phyloP scores from a whole-genome alignment of 2,797 vertebrate genomes.

The Malacoraja senta region DNA sequence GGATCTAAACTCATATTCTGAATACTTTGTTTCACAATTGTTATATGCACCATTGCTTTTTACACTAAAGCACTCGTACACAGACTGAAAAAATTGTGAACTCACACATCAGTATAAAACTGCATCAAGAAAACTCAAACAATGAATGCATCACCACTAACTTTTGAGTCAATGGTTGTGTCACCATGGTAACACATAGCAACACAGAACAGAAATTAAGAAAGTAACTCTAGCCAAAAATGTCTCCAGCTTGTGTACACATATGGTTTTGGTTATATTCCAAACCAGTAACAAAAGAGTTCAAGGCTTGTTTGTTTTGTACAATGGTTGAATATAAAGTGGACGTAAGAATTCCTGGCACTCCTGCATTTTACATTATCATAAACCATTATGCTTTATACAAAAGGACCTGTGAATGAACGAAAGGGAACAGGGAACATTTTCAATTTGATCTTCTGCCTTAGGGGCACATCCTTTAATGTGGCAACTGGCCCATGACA shows the following conservation, averaged over 20 bases:
- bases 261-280: background rate
- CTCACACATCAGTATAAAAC: too few relatives aligned
- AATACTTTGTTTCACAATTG: too few relatives aligned
- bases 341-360: background rate
- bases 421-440: background rate
- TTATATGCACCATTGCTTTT: too few relatives aligned
- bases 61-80: too few relatives aligned
- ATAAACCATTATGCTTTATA: constrained; percentile 22
- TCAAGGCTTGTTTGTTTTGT: background rate
- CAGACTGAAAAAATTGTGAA: too few relatives aligned
- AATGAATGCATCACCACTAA: too few relatives aligned
- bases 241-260: background rate
- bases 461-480: constrained; percentile 11
- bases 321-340: background rate
- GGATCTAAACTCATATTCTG: too few relatives aligned
- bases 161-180: background rate
- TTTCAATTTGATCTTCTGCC: background rate
- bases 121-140: too few relatives aligned
- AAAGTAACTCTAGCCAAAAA: background rate
- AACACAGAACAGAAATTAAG: background rate
- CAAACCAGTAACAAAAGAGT: background rate
- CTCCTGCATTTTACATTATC: background rate
- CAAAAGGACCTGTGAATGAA: background rate
- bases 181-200: background rate
- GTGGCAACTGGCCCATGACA: background rate